These are phyloP conservation scores for Bubo blakistoni DNA, from an alignment of 2,113 vertebrate genomes.

Conservation along the genomic window DNA sequence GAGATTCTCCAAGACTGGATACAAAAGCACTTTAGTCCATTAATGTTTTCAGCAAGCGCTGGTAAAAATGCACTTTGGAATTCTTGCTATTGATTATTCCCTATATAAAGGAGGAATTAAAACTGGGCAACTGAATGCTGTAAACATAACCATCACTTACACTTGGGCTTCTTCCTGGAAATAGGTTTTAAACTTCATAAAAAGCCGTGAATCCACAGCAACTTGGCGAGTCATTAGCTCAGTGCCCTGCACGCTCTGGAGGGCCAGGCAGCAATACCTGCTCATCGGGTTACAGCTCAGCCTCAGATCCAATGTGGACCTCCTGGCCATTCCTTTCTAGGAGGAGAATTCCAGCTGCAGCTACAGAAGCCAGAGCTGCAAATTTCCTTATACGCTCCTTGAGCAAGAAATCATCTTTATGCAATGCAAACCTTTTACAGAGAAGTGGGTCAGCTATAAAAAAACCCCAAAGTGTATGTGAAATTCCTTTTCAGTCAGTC, in stretches of 20 bases:
- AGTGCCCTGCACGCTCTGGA: accelerated
- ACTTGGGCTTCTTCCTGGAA: background rate
- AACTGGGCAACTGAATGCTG: background rate
- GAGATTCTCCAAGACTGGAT: background rate
- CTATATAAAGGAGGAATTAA: accelerated
- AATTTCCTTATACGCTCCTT: background rate
- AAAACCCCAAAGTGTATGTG: background rate
- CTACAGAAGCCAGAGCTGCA: background rate
- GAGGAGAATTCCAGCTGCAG: background rate
- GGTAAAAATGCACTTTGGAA: background rate
- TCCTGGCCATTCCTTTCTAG: background rate
- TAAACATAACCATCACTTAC: accelerated
- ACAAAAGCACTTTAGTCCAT: accelerated
- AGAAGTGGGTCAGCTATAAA: background rate
- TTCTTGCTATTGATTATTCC: background rate
- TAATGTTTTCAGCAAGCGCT: background rate
- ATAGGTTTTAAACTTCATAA: background rate
- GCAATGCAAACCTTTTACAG: background rate
- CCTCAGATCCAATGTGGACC: accelerated
- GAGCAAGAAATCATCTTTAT: background rate
- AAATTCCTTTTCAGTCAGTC: background rate
- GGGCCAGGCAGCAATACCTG: background rate
- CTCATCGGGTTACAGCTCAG: background rate
- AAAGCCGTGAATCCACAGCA: background rate
- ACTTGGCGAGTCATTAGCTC: background rate